These are phyloP conservation scores for Elephas maximus DNA, from an alignment of 2,113 vertebrate genomes.

Conservation along the genomic window DNA sequence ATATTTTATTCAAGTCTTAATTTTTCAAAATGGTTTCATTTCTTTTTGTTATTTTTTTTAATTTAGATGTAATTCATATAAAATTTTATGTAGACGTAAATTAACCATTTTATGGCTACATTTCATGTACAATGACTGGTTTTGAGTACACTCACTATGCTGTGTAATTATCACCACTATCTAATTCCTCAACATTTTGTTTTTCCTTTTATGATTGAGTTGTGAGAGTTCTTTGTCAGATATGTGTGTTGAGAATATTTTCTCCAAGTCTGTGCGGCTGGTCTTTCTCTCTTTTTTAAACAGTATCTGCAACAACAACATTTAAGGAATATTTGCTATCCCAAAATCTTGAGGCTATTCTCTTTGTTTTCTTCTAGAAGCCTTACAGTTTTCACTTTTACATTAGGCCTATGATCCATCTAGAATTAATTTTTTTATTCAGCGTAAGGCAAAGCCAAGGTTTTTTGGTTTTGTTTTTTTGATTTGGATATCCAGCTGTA, in stretches of 20 bases:
- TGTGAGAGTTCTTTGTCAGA: neutral
- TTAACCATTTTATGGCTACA: neutral
- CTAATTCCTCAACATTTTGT: constrained; percentile 3
- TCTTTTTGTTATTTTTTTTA: neutral
- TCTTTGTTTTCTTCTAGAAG: constrained; percentile 15
- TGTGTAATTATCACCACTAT: neutral
- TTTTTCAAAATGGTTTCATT: neutral
- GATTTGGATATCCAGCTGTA: neutral
- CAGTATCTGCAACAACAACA: neutral
- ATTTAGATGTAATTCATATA: constrained; percentile 40
- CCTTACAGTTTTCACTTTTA: constrained; percentile 35
- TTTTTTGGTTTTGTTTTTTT: neutral
- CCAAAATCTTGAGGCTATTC: neutral
- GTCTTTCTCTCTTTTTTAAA: constrained; percentile 25
- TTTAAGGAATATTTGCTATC: neutral
- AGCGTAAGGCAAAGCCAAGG: neutral
- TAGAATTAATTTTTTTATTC: neutral
- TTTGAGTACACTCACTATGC: neutral
- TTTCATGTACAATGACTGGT: neutral
- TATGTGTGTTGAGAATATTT: constrained; percentile 13
- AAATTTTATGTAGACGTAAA: neutral
- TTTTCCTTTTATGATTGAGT: neutral
- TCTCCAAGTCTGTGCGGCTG: neutral
- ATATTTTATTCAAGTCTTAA: neutral
- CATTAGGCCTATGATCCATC: neutral